phyloP scores from a whole-genome alignment of 2,797 vertebrate species.

The Carduelis carduelis region DNA sequence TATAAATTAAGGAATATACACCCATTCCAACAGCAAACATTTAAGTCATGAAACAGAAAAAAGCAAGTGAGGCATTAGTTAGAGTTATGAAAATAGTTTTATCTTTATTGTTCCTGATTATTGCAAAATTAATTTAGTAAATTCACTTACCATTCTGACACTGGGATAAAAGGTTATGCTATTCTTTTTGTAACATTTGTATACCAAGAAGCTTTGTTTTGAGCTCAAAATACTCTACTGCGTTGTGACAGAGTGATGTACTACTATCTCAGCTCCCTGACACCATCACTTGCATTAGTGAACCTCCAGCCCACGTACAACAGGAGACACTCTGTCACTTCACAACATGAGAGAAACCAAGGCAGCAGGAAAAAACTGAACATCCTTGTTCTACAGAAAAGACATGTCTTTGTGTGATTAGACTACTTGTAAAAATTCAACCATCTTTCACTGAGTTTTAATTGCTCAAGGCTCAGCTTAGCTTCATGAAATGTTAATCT shows the following conservation, averaged over 20 bases:
- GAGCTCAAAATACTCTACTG: neutral
- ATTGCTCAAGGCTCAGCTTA: slow-evolving; percentile 5
- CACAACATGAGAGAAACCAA: neutral
- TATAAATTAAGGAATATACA: neutral
- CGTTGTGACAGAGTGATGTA: neutral
- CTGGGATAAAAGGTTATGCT: neutral
- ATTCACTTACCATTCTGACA: neutral
- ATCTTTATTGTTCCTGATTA: neutral
- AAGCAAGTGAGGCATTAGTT: neutral
- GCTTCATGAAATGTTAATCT: neutral
- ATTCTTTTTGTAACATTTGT: neutral
- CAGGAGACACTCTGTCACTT: neutral
- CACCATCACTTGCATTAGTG: neutral
- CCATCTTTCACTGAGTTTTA: neutral
- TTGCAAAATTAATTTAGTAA: neutral
- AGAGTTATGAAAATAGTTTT: neutral
- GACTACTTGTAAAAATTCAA: neutral
- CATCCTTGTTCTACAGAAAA: neutral
- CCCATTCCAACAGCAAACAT: neutral
- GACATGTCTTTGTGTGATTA: neutral
- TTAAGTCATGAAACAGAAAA: neutral
- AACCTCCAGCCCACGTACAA: neutral
- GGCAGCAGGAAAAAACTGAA: neutral
- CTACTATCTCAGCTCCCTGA: fast-evolving
- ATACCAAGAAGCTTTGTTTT: neutral